A percentile compares a stretch with the other conserved stretches of the same genome.
Conservation (phyloP, 2,797 vertebrate genomes). For the Petrocephalus sullivani region DNA sequence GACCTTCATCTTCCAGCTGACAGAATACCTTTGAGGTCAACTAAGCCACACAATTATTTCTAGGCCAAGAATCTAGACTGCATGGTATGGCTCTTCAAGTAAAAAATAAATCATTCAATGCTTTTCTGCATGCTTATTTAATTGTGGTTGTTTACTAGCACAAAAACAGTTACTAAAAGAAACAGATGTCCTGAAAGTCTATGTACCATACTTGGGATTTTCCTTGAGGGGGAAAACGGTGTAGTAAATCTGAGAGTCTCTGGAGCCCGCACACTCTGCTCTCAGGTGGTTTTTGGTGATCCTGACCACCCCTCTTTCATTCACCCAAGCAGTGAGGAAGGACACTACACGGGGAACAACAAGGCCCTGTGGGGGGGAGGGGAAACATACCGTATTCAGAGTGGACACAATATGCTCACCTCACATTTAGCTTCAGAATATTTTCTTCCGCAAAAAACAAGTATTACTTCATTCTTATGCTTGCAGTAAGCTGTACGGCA, state of each 20-base stretch:
- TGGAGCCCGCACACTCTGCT: constrained; percentile 59
- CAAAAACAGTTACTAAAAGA: background rate
- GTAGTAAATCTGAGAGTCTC: constrained; percentile 72
- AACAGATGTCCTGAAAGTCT: background rate
- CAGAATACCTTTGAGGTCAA: background rate
- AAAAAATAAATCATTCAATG: background rate
- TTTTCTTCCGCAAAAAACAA: background rate
- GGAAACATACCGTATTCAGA: background rate
- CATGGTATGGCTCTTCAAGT: background rate
- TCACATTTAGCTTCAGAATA: background rate
- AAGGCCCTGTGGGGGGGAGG: constrained; percentile 47
- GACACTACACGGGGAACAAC: constrained; percentile 57
- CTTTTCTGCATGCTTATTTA: background rate
- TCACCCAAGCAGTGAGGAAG: constrained; percentile 79
- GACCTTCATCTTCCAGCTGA: background rate
- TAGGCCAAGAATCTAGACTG: background rate
- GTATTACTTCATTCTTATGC: background rate
- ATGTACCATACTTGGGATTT: constrained; percentile 72
- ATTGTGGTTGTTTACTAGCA: background rate
- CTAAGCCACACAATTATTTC: background rate
- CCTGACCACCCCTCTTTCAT: constrained; percentile 81
- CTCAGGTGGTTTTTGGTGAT: constrained; percentile 75
- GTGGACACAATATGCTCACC: background rate
- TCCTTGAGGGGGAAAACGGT: constrained; percentile 57
- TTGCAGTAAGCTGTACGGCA: background rate